Base-by-base conservation (phyloP, 2,797 vertebrate species). In the Babyrousa celebensis region DNA sequence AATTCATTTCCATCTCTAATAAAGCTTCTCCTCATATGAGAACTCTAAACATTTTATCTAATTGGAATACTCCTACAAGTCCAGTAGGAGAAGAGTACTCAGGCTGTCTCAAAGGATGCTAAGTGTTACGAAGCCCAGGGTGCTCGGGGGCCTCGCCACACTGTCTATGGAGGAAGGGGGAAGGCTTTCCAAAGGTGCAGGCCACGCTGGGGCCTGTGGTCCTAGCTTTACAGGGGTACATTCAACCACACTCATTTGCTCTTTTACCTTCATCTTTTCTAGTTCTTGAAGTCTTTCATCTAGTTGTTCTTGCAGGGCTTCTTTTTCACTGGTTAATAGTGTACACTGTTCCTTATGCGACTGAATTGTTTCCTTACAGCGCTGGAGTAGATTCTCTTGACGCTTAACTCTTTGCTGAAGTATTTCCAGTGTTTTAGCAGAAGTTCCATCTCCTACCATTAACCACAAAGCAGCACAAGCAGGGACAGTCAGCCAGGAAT, bases 231-330 rank as follows among this genome's bases (percentile, higher is more conserved):
- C 1, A 48, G 54, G 17, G 77, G 12, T 25, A 12, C 17, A 3
- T 23, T 6, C n/a, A 23, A 75, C 52, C 32, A 86, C 83, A 54
- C 10, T 7, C 29, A 17, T 8, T 2, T 3, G 17, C 5, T 91
- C 63, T 60, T 83, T 52, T 95, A 99, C 99, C 99, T 99, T 99
- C 58, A 99, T 99, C 98, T 99, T 99, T 97, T 99, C 99, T 95
- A 99, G 98, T 89, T 99, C 99, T 96, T 99, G 99, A 94, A 99
- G 99, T 62, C 99, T 99, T 97, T 99, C 99, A 86, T 99, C 99
- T 79, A 99, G 98, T 96, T 99, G 99, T 74, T 99, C 99, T 94
- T 99, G 99, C 75, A 99, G 98, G 0, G 99, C 99, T 89, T 99
- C 99, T 0, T 99, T 99, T 98, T 99, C 99, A 0, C 98, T 99